Evolutionary conservation across 2,888 invertebrate genomes (phyloP).

Genomic region (Thymelicus acteon): DNA sequence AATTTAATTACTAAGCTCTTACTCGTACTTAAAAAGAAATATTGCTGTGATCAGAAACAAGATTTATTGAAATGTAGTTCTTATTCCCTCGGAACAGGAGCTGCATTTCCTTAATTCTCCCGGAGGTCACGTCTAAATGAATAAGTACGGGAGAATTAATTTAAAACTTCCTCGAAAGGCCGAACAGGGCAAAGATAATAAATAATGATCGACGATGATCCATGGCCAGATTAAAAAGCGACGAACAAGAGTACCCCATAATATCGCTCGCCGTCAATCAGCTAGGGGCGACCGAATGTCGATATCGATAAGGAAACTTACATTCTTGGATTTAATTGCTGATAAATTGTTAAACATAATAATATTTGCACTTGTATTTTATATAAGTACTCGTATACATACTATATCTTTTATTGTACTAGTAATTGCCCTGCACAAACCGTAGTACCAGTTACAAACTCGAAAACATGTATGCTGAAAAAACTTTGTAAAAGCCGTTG

Average conservation of each 20-base stretch:
- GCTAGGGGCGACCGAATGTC: background rate
- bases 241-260: slow-evolving; percentile 53
- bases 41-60: background rate
- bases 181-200: slow-evolving; percentile 56
- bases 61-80: background rate
- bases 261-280: slow-evolving; percentile 65
- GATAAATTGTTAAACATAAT: no score
- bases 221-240: slow-evolving; percentile 47
- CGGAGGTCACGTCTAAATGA: slow-evolving; percentile 22
- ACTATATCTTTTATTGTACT: no score
- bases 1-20: slow-evolving; percentile 8
- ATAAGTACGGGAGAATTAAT: slow-evolving; percentile 29
- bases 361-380: no score
- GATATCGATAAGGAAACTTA: slow-evolving; percentile 35
- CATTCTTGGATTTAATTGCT: no score
- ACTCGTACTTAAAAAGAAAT: background rate
- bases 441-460: no score
- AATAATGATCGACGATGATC: slow-evolving; percentile 57
- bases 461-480: no score
- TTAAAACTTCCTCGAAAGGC: slow-evolving; percentile 55
- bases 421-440: no score
- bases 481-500: no score
- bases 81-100: slow-evolving; percentile 9
- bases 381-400: no score
- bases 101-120: slow-evolving; percentile 2